These are phyloP conservation scores for Gadopsis marmoratus DNA, from an alignment of 2,797 vertebrate genomes.

Conservation along the genomic window DNA sequence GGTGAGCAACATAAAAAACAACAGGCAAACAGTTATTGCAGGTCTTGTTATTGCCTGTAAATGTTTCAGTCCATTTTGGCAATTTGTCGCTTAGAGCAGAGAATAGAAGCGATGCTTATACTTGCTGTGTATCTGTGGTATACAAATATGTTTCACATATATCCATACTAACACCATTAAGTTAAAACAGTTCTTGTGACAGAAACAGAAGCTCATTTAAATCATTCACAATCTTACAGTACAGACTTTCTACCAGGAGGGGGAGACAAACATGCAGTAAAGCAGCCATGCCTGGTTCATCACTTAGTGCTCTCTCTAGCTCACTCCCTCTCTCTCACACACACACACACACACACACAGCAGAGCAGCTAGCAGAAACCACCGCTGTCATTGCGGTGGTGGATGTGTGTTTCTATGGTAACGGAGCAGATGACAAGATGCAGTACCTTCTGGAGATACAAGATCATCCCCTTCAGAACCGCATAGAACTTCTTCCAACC, in stretches of 20 bases:
- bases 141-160: neutral
- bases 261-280: constrained; percentile 71
- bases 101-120: neutral
- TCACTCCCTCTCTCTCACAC: constrained; percentile 16
- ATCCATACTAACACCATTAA: neutral
- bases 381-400: constrained; percentile 60
- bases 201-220: neutral
- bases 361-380: constrained; percentile 59
- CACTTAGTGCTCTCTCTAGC: constrained; percentile 34
- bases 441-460: constrained; percentile 97
- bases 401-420: constrained; percentile 79
- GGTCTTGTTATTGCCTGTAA: neutral
- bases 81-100: neutral
- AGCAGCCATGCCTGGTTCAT: constrained; percentile 27
- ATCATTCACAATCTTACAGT: neutral
- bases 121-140: neutral
- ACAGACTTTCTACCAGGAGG: constrained; percentile 66
- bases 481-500: constrained; percentile 99
- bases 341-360: constrained; percentile 27
- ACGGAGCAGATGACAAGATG: constrained; percentile 65
- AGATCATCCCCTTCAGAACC: constrained; percentile 96
- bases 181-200: neutral
- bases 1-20: neutral
- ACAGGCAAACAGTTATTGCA: neutral
- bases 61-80: neutral